Evolutionary conservation across 2,797 vertebrate species (phyloP).

Genomic region (Coendou prehensilis): DNA sequence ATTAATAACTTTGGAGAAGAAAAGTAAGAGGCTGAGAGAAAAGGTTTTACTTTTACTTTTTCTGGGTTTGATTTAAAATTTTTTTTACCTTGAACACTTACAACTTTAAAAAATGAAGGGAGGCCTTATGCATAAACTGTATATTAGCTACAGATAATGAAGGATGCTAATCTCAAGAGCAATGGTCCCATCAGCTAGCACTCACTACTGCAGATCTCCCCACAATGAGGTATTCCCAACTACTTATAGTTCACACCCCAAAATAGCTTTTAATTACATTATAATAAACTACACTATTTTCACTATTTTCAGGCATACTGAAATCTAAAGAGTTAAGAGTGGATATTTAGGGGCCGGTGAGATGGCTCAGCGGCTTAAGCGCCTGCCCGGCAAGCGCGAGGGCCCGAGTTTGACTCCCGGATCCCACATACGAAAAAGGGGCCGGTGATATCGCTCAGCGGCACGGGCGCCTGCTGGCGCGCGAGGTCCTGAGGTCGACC

Average conservation of each 20-base stretch:
- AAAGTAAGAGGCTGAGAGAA: background rate
- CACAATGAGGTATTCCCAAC: background rate
- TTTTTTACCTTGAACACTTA: conserved; percentile 46
- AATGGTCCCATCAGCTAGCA: conserved; percentile 11
- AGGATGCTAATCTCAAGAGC: conserved; percentile 17
- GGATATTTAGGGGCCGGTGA: too few relatives aligned
- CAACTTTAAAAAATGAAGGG: conserved; percentile 17
- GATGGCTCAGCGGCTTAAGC: too few relatives aligned
- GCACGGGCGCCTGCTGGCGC: too few relatives aligned
- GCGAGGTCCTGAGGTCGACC: too few relatives aligned
- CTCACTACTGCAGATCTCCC: background rate
- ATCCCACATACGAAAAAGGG: too few relatives aligned
- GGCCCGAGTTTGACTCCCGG: too few relatives aligned
- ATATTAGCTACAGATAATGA: conserved; percentile 4
- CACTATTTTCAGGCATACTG: conserved; percentile 12
- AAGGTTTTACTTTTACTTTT: conserved; percentile 10
- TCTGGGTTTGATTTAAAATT: background rate
- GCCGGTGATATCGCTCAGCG: too few relatives aligned
- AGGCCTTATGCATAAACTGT: background rate
- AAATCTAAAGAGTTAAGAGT: conserved; percentile 54
- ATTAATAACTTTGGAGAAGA: conserved; percentile 27
- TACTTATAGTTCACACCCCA: background rate
- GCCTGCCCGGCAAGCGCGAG: too few relatives aligned
- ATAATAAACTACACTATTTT: background rate
- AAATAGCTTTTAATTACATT: conserved; percentile 55